Conservation (phyloP, 2,797 vertebrate genomes). For the Pangasius krempfi region DNA sequence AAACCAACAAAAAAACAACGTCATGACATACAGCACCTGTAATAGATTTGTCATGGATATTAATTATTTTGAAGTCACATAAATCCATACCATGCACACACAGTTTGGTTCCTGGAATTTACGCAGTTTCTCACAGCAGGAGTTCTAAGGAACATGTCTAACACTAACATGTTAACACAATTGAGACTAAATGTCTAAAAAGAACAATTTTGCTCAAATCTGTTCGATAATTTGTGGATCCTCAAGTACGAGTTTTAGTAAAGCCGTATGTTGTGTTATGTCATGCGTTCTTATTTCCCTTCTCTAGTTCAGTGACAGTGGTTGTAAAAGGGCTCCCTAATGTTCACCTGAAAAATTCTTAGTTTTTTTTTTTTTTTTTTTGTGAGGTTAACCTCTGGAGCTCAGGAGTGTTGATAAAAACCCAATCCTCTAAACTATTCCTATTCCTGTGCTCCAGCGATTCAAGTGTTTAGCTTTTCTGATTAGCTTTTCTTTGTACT, state of each 20-base stretch:
- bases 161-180: not conserved
- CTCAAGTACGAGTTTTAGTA: not conserved
- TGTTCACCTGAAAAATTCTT: conserved; percentile 65
- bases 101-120: not conserved
- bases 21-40: not conserved
- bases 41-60: not conserved
- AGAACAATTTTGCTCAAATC: not conserved
- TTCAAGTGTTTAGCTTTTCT: not conserved
- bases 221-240: not conserved
- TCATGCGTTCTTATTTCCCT: conserved; percentile 40
- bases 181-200: not conserved
- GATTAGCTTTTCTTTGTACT: not conserved
- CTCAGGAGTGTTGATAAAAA: not conserved
- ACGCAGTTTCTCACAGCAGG: not conserved
- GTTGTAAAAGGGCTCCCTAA: conserved; percentile 78
- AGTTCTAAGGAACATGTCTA: not conserved
- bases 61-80: conserved; percentile 7
- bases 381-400: not conserved
- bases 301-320: conserved; percentile 67
- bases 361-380: not conserved
- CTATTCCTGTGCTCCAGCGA: not conserved
- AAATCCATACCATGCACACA: not conserved
- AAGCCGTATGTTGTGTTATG: not conserved
- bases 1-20: not conserved
- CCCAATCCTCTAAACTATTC: not conserved